phyloP scores from a whole-genome alignment of 2,888 invertebrate genomes.

The Tinea trinotella region DNA sequence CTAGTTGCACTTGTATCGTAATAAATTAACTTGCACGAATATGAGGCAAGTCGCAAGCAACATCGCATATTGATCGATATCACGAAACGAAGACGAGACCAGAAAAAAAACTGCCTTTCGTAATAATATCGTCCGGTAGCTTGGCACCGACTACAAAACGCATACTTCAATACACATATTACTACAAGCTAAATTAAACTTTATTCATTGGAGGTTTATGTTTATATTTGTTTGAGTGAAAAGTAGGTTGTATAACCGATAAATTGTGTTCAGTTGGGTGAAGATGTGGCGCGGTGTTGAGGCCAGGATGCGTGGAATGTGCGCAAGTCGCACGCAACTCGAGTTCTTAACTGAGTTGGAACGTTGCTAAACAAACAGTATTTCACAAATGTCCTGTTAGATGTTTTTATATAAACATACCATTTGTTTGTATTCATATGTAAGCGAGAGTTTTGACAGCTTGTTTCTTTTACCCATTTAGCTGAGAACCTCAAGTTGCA shows the following conservation, averaged over 20 bases:
- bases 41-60: slow-evolving; percentile 3
- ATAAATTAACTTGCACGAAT: slow-evolving; percentile 15
- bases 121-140: slow-evolving; percentile 1
- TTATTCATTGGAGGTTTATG: neutral
- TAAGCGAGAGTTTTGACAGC: no score
- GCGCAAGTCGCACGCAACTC: slow-evolving; percentile 16
- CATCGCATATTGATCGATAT: slow-evolving; percentile 19
- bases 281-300: slow-evolving; percentile 20
- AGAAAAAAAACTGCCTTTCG: slow-evolving; percentile 15
- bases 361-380: slow-evolving; percentile 8
- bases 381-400: slow-evolving; percentile 9
- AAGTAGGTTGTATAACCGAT: neutral
- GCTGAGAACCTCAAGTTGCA: no score
- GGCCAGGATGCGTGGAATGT: slow-evolving; percentile 21
- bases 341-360: slow-evolving; percentile 12
- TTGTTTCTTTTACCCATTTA: no score
- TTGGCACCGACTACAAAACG: neutral
- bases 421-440: no score
- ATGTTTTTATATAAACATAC: neutral
- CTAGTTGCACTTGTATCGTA: slow-evolving; percentile 7
- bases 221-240: neutral
- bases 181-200: neutral
- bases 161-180: neutral
- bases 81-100: slow-evolving; percentile 19
- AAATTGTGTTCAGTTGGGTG: slow-evolving; percentile 15